Evolutionary conservation across 2,888 invertebrate genomes (phyloP).

Genomic region (Nomada fabriciana): DNA sequence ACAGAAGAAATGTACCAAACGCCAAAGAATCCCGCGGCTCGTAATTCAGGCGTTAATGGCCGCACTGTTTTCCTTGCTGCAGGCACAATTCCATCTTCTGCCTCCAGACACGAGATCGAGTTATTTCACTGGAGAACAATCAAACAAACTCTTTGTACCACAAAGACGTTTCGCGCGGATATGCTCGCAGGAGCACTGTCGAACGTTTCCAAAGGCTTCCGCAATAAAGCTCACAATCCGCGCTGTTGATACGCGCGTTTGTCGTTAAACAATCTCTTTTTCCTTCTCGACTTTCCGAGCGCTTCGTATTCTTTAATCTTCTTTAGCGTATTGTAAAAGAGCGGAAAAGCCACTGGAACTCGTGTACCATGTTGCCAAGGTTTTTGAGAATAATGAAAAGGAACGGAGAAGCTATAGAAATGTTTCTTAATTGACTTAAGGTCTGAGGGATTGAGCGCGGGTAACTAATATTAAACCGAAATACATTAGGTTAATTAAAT

Average conservation of each 20-base stretch:
- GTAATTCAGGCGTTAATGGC: not conserved
- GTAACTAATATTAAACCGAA: too few relatives aligned
- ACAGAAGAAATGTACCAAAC: not conserved
- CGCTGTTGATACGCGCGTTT: not conserved
- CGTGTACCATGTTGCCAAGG: too few relatives aligned
- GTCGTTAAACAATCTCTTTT: constrained; percentile 5
- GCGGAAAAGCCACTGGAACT: not conserved
- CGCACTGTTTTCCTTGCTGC: constrained; percentile 1
- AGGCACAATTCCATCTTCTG: not conserved
- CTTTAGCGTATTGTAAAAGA: not conserved
- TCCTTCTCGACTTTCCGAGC: not conserved
- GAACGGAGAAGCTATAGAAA: not conserved
- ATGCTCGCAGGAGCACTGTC: not conserved
- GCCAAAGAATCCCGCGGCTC: not conserved
- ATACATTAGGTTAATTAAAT: too few relatives aligned
- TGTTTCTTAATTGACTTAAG: not conserved
- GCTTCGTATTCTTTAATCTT: not conserved
- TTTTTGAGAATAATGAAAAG: not conserved
- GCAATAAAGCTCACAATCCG: constrained; percentile 40
- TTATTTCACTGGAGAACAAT: constrained; percentile 34
- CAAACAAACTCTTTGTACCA: constrained; percentile 28
- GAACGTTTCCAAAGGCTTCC: constrained; percentile 20
- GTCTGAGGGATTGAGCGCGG: too few relatives aligned
- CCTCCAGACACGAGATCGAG: constrained; percentile 18
- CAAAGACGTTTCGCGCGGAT: constrained; percentile 31